Evolutionary conservation across 2,113 vertebrate species (phyloP), one percentile per base, ranked within the genome.

Genomic region (Archilochus colubris): DNA sequence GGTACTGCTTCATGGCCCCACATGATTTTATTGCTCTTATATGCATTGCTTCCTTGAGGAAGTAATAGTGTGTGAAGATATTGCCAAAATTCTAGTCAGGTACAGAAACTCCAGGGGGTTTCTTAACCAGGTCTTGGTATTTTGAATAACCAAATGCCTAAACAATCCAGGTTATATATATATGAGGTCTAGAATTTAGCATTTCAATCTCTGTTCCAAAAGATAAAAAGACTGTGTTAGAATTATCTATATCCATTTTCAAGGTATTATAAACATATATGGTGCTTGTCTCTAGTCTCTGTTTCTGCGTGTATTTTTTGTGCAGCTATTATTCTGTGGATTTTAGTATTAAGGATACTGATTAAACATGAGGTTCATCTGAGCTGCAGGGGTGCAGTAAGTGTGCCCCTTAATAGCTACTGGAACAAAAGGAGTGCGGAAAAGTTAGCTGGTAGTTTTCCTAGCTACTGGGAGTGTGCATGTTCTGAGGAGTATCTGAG

Each of bases 91-190:
- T 83, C 31, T 55, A 30, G 31, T 50, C 48, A 36, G 64, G 18
- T 91, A 14, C n/a, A 75, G 58, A 86, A 91, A 43, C 9, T 44
- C 53, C 36, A 64, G 15, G 10, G 25, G 61, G 7, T 61, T 88
- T 92, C 51, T 53, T 76, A 51, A 59, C 14, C 15, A 12, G 19
- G 73, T 73, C n/a, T 85, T 91, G 27, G 6, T 80, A 33, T 80
- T 89, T 78, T 80, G 51, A 57, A 21, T 82, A 79, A 66, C 17
- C 25, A 55, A 77, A 69, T 24, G 5, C 38, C 7, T 79, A 31
- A 36, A 8, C 17, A 69, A 5, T 76, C 54, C 8, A 36, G 59
- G 38, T 21, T 22, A 33, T 1, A 1, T 23, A 0, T 22, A 9
- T 61, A 3, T 79, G 40, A 36, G 57, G 4, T 11, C 61, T 38